Evolutionary conservation across 2,113 vertebrate genomes (phyloP), one percentile per base, ranked within the genome.

Genomic region (Pseudorasbora parva): DNA sequence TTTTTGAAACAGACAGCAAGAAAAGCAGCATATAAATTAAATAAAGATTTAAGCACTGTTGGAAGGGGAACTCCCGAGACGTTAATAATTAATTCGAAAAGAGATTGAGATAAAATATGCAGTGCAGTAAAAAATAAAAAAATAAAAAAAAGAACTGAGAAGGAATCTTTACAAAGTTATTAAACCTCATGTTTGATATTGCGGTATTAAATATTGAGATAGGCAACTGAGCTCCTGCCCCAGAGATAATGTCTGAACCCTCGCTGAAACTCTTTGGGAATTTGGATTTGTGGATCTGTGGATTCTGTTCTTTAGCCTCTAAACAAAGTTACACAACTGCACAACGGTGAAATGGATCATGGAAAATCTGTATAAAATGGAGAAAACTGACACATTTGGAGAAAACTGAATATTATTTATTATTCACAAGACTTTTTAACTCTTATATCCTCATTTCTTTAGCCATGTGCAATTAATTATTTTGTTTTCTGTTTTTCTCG

Each of bases 161-260:
- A 37, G 8, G 68, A 76, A 81, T 80, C 81, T 81, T 73, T 68
- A 45, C 43, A 84, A 84, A 89, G 84, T 88, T 78, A 82, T 43
- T 84, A 82, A 88, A 82, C 75, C 43, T 83, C 82, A 75, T 86
- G 64, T 88, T 91, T 90, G 82, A 90, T 89, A 86, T 86, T 21
- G 19, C 30, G 45, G 66, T 79, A 86, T 87, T 88, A 78, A 78
- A 45, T 88, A 78, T 68, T 87, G 68, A 87, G 57, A 62, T 84
- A 60, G 79, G 78, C 45, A 30, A 86, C 78, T 86, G 43, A 66
- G 56, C 72, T 59, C 82, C 51, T 37, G 27, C 49, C 21, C 15
- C 37, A 54, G 62, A 85, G 79, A 74, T 85, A 54, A 57, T 83
- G 72, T 68, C 23, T 54, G 84, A 77, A 72, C 60, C 66, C 27